Base-by-base conservation (phyloP, 1,140 invertebrate genomes). In the Drosophila arawakana region DNA sequence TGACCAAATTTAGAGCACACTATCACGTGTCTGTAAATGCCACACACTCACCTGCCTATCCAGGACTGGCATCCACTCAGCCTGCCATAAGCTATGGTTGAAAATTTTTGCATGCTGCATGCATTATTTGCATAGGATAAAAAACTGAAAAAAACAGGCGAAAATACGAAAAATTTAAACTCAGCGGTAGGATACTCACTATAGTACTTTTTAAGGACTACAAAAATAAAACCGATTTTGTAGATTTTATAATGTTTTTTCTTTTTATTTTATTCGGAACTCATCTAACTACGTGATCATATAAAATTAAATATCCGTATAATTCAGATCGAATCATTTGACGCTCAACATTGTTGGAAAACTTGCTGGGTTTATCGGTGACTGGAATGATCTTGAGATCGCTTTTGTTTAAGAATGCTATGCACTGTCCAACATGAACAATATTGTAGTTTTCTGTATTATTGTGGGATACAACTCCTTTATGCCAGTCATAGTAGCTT, bases 71-170 rank as follows among this genome's bases (percentile, higher is more conserved):
- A 69, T 76, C 35, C 52, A 34, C 35, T 9, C 25, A 47, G 43
- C 10, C 37, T 57, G 30, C 37, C 61, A 58, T 70, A 70, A 76
- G 78, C 68, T 65, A 41, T 60, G 77, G 69, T 50, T 66, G 47
- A 73, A 57, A 50, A 62, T 39, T 76, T 67, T 74, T 62, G 76
- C 83, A 88, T 88, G 80, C 84, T 78, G 71, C 77, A 80, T 65
- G 78, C 85, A 80, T 68, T 81, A 89, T 88, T 88, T 89, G 84
- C 84, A 88, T 89, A 84, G 78, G 84, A 84, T 88, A 89, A 88
- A 84, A 63, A 54, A 81, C 78, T 75, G 15, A 68, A 78, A 84
- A 69, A 11, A 78, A 80, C 67, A 3, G 46, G 18, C 13, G 25
- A 65, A 59, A 9, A 58, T 3, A 5, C 7, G n/a, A 37, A 15